Percentiles rank a stretch among this genome's conserved stretches.
phyloP scores from a whole-genome alignment of 2,797 vertebrate genomes.

The Xiphorhynchus erythropygius region DNA sequence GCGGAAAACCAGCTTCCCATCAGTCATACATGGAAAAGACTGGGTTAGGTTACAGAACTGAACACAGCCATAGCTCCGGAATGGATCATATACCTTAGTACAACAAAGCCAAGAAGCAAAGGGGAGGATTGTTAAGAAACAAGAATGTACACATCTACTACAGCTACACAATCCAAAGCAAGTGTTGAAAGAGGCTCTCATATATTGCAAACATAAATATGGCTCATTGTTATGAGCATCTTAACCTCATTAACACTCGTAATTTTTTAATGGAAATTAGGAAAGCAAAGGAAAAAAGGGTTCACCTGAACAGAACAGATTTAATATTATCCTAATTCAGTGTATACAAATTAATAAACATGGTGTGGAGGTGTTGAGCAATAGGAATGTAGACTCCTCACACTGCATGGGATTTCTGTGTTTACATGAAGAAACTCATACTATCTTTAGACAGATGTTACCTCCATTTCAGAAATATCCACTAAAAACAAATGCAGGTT shows the following conservation, averaged over 20 bases:
- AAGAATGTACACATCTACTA: not conserved
- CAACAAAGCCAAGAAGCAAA: not conserved
- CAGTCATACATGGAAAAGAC: not conserved
- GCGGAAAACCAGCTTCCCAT: not conserved
- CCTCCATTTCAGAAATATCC: not conserved
- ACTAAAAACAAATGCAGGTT: not conserved
- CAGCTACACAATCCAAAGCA: not conserved
- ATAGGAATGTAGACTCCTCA: not conserved
- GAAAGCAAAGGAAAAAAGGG: not conserved
- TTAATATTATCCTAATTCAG: not conserved
- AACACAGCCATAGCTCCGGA: not conserved
- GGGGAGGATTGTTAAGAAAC: not conserved
- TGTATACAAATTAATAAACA: not conserved
- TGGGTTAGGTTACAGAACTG: not conserved
- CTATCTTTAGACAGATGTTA: not conserved
- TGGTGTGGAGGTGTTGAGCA: not conserved
- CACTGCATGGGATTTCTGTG: not conserved
- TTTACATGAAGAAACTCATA: not conserved
- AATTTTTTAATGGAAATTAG: not conserved
- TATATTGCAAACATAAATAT: not conserved
- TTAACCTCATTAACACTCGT: not conserved
- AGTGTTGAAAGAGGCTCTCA: not conserved
- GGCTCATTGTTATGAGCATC: not conserved
- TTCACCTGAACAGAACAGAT: not conserved
- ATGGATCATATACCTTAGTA: not conserved